Evolutionary conservation across 2,113 vertebrate species (phyloP).

Genomic region (Spea bombifrons): DNA sequence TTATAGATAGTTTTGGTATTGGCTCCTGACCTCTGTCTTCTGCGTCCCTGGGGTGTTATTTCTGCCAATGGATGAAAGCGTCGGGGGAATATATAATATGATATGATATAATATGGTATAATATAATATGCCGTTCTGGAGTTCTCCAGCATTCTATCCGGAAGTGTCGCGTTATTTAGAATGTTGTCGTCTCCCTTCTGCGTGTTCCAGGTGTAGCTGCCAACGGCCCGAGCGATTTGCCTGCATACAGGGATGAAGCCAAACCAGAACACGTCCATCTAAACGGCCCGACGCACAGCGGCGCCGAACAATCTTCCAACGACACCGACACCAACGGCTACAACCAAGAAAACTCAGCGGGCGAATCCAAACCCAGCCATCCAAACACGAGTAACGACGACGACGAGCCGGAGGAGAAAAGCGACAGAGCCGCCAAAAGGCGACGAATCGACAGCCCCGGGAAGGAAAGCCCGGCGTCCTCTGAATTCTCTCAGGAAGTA

Average conservation of each 20-base stretch:
- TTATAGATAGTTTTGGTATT: too few relatives aligned
- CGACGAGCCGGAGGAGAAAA: constrained; percentile 66
- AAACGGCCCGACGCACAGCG: constrained; percentile 72
- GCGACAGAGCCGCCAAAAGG: constrained; percentile 71
- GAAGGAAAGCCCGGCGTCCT: constrained; percentile 66
- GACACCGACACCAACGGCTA: constrained; percentile 82
- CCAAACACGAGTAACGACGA: constrained; percentile 56
- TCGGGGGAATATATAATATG: too few relatives aligned
- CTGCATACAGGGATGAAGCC: constrained; percentile 62
- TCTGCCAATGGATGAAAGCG: too few relatives aligned
- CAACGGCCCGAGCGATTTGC: constrained; percentile 63
- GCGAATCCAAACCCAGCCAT: constrained; percentile 65
- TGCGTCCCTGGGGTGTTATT: too few relatives aligned
- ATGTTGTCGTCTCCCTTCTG: background rate
- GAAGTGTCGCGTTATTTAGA: too few relatives aligned
- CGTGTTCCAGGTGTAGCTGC: constrained; percentile 68
- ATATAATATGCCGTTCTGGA: too few relatives aligned
- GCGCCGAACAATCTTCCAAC: constrained; percentile 54
- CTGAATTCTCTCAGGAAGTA: constrained; percentile 66
- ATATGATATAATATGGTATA: too few relatives aligned
- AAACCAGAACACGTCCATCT: constrained; percentile 66
- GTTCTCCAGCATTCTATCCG: too few relatives aligned
- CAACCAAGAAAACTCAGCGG: constrained; percentile 60
- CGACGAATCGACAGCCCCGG: constrained; percentile 70
- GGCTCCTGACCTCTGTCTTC: too few relatives aligned